Conservation (phyloP, 2,113 vertebrate species). For the Puffinus mauretanicus region DNA sequence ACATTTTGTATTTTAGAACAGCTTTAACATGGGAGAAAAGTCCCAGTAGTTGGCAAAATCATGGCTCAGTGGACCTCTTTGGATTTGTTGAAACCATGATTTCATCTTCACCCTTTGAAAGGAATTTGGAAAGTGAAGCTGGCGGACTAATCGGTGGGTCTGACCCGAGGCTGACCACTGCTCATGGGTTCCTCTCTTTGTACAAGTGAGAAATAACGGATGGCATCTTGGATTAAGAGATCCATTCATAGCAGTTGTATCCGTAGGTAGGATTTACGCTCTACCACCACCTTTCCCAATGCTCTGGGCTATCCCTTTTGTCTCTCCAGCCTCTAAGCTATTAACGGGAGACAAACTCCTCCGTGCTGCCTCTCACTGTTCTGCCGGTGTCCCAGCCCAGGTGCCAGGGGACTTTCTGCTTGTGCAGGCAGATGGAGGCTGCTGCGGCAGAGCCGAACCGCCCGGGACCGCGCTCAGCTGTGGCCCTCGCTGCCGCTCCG, state of each 20-base stretch:
- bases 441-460: background rate
- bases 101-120: background rate
- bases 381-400: background rate
- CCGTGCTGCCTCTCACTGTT: fast-evolving
- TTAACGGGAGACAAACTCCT: background rate
- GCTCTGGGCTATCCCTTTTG: background rate
- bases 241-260: background rate
- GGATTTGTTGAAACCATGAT: background rate
- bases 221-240: background rate
- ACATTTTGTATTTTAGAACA: background rate
- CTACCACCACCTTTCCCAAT: background rate
- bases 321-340: background rate
- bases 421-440: background rate
- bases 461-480: background rate
- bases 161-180: background rate
- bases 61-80: background rate
- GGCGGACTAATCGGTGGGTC: background rate
- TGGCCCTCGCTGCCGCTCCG: fast-evolving
- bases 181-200: background rate
- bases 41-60: background rate
- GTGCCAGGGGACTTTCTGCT: background rate
- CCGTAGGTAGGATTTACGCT: background rate
- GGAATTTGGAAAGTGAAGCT: background rate
- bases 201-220: fast-evolving
- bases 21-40: background rate